Evolutionary conservation across 1,140 invertebrate genomes (phyloP), one percentile per base, ranked within the genome.

Genomic region (Conus betulinus): DNA sequence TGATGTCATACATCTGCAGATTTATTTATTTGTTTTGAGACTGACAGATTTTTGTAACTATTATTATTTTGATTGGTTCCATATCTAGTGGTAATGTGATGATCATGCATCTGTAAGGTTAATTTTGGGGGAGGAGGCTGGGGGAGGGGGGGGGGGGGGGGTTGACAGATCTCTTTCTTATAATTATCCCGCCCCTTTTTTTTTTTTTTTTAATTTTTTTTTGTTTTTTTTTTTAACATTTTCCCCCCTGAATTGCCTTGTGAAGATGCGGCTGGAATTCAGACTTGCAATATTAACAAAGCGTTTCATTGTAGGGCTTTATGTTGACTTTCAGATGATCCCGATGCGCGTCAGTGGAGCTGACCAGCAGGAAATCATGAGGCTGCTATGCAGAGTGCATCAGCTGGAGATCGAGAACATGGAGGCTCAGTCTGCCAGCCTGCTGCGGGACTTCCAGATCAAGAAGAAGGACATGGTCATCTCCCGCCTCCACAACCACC

Each of bases 391-490:
- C 92, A 96, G 97, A 90, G 95, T 98, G 10, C 98, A 99, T 93
- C 98, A 98, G 95, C 95, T 99, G 55, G 98, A 99, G 95, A 98
- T 98, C 1, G 97, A 98, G 93, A 99, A 98, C 95, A 97, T 98
- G 94, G 98, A 98, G 91, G 96, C 98, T 89, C 98, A 98, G 95
- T 98, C 98, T 13, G 97, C 98, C 92, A 96, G 97, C 86, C 95
- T 98, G 57, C 97, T 98, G 8, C 96, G 97, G 57, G 97, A 98
- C 91, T 97, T 98, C 90, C 98, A 98, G 94, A 96, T 99, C 23
- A 96, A 97, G 76, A 96, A 98, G 86, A 96, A 98, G 87, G 98
- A 98, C 92, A 96, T 98, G 53, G 96, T 98, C 90, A 96, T 99
- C 86, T 96, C 98, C 82, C 96, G 98, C n/a, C 97, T 97, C 81